Evolutionary conservation across 1,140 invertebrate genomes (phyloP).

Genomic region (Psilanteris sp.): DNA sequence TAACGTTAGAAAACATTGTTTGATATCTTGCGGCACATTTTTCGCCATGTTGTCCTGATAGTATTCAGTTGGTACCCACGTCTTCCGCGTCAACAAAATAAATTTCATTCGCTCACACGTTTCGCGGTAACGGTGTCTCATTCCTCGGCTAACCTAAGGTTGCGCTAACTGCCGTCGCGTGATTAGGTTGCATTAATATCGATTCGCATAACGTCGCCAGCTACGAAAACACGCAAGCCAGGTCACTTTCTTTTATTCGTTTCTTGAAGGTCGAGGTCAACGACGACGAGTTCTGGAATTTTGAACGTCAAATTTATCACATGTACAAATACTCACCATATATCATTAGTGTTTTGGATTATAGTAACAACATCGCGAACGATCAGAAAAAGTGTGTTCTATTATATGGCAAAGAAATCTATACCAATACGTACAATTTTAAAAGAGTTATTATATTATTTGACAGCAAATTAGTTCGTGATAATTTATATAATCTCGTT

Average conservation of each 20-base stretch:
- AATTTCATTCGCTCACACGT: constrained; percentile 59
- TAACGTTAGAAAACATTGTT: constrained; percentile 24
- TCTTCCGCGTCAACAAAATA: constrained; percentile 57
- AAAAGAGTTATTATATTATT: no score
- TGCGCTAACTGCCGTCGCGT: constrained; percentile 65
- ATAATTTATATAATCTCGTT: no score
- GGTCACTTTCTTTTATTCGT: constrained; percentile 62
- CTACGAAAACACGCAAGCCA: constrained; percentile 58
- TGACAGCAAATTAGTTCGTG: no score
- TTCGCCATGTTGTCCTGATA: constrained; percentile 10
- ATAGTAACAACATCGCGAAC: no score
- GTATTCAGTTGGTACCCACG: constrained; percentile 49
- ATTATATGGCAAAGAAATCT: no score
- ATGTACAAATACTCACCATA: constrained; percentile 4
- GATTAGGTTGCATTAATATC: constrained; percentile 66
- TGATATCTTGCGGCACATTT: constrained; percentile 16
- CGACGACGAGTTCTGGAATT: constrained; percentile 44
- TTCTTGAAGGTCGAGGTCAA: constrained; percentile 60
- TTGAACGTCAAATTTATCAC: constrained; percentile 41
- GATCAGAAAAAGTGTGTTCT: no score
- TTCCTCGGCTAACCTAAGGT: constrained; percentile 45
- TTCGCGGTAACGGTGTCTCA: constrained; percentile 58
- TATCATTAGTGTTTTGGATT: no score
- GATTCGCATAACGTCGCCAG: constrained; percentile 58
- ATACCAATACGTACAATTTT: no score